Base-by-base conservation (phyloP, 2,113 vertebrate species). In the Brachyhypopomus occidentalis region DNA sequence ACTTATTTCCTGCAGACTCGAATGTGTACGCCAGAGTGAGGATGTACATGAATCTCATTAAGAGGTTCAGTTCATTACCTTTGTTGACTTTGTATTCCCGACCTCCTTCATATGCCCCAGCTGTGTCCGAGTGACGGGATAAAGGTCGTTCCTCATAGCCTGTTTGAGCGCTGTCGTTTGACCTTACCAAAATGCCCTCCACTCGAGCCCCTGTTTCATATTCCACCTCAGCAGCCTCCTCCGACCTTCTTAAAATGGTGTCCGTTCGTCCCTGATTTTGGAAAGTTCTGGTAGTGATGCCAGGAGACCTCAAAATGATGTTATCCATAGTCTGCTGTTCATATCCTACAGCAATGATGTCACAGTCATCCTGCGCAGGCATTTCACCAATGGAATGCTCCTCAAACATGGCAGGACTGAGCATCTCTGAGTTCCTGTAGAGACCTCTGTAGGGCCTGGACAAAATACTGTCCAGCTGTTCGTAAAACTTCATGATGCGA, bases 381-480 rank as follows among this genome's bases (percentile, higher is more conserved):
- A 70, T 48, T 36, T 78, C 83, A 11, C 76, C 77, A 36, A 82
- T 60, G 27, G 77, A 79, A 20, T 83, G 85, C 64, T 84, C 83
- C 2, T 87, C 83, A 78, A 84, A 84, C 27, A 48, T 11, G 2
- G 83, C 12, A 5, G 72, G 36, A 23, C 66, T 45, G 34, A 75
- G 80, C 77, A 78, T 64, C 59, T 8, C 79, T 8, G 70, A 56
- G 52, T 25, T 83, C 58, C 88, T 87, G 25, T 80, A 55, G 0
- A 86, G 85, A 9, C 86, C 84, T 0, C 76, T 85, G 0, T n/a
- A 55, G 0, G 83, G 70, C 72, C 87, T 91, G 23, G 84, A 94
- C 91, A 96, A 89, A 69, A 96, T 94, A 72, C 87, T 91, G n/a
- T 96, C 94, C 79, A 94, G 92, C 89, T 97, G 95, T 20, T 95